Evolutionary conservation across 2,888 invertebrate species (phyloP).

Genomic region (Chrysolina haemoptera): DNA sequence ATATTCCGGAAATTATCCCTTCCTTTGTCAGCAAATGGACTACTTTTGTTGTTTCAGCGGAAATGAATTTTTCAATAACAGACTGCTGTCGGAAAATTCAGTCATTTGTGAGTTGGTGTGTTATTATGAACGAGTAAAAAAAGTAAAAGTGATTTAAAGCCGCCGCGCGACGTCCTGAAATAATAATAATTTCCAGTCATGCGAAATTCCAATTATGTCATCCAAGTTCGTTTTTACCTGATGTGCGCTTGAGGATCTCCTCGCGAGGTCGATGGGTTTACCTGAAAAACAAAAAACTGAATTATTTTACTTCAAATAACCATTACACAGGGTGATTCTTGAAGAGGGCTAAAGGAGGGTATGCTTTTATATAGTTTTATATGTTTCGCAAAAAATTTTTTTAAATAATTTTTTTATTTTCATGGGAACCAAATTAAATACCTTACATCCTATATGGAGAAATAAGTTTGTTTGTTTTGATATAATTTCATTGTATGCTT

Average conservation of each 20-base stretch:
- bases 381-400: too few relatives aligned
- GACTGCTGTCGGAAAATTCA: background rate
- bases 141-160: background rate
- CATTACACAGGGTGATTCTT: background rate
- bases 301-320: background rate
- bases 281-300: conserved; percentile 12
- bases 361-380: too few relatives aligned
- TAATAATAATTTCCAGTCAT: conserved; percentile 16
- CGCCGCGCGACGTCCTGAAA: background rate
- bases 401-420: too few relatives aligned
- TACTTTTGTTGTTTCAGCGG: background rate
- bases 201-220: conserved; percentile 14
- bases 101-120: background rate
- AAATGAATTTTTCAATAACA: background rate
- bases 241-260: background rate
- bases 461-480: too few relatives aligned
- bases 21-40: background rate
- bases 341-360: too few relatives aligned
- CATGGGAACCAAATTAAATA: too few relatives aligned
- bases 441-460: too few relatives aligned
- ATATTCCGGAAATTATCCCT: background rate
- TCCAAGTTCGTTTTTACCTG: conserved; percentile 1
- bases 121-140: conserved; percentile 6
- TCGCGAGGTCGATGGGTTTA: background rate
- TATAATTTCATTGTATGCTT: too few relatives aligned